phyloP scores from a whole-genome alignment of 2,888 invertebrate genomes.

The Pseudoips prasinana region DNA sequence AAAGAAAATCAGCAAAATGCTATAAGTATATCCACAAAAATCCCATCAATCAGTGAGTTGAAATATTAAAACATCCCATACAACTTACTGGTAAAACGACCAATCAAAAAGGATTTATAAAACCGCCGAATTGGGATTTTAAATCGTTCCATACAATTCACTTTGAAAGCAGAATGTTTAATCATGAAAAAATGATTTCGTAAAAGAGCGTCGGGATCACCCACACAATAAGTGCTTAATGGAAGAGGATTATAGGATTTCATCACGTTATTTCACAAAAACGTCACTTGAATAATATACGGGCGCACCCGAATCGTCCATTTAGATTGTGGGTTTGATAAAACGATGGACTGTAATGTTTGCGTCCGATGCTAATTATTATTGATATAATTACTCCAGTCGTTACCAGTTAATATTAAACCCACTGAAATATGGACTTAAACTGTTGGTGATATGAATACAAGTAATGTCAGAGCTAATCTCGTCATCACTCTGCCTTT shows the following conservation, averaged over 20 bases:
- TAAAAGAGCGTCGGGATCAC: constrained; percentile 41
- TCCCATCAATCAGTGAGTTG: no score
- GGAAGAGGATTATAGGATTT: constrained; percentile 58
- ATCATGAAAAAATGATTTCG: constrained; percentile 49
- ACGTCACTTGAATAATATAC: constrained; percentile 50
- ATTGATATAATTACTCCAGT: no score
- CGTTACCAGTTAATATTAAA: no score
- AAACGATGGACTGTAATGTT: constrained; percentile 27
- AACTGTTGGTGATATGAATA: no score
- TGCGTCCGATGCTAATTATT: constrained; percentile 15
- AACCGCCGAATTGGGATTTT: constrained; percentile 22
- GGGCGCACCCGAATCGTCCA: constrained; percentile 36
- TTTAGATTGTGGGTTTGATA: constrained; percentile 51
- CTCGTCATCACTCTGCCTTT: no score
- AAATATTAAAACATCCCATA: no score
- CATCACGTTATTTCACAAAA: constrained; percentile 52
- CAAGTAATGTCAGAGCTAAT: no score
- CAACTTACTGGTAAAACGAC: constrained; percentile 8
- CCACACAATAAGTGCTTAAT: constrained; percentile 58
- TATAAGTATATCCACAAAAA: background rate
- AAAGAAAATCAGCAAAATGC: background rate
- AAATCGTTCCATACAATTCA: constrained; percentile 23
- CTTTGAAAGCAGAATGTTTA: constrained; percentile 41
- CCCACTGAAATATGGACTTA: no score
- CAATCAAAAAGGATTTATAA: constrained; percentile 25